These are phyloP conservation scores for Lysiphlebus fabarum DNA, from an alignment of 1,140 invertebrate species.

Conservation along the genomic window DNA sequence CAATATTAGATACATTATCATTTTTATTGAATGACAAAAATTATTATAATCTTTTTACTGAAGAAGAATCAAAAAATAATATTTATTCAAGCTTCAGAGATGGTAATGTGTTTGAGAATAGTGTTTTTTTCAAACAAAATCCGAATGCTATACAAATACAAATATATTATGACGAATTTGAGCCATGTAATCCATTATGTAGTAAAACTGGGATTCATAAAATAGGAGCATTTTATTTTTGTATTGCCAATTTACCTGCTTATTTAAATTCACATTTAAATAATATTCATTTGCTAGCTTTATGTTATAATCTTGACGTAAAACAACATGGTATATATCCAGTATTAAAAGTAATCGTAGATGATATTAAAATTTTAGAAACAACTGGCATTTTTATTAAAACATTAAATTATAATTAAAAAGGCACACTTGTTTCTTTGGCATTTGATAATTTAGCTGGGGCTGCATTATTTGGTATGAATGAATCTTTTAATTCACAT, in stretches of 20 bases:
- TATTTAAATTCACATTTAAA: constrained; percentile 27
- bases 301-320: constrained; percentile 26
- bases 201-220: constrained; percentile 26
- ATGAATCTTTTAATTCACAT: constrained; percentile 20
- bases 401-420: constrained; percentile 14
- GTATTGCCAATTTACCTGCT: constrained; percentile 23
- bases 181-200: constrained; percentile 20
- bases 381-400: constrained; percentile 16
- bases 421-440: constrained; percentile 24
- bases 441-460: constrained; percentile 30
- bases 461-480: constrained; percentile 21
- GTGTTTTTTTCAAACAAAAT: constrained; percentile 18
- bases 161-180: constrained; percentile 28
- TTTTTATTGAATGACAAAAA: constrained; percentile 8
- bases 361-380: constrained; percentile 30
- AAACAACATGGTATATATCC: constrained; percentile 24
- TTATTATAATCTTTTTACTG: neutral
- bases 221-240: constrained; percentile 29
- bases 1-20: constrained; percentile 24
- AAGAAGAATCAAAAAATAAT: constrained; percentile 4
- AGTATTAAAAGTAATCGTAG: constrained; percentile 27
- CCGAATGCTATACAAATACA: constrained; percentile 21
- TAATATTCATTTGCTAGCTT: constrained; percentile 29
- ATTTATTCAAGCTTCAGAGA: constrained; percentile 19
- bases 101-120: constrained; percentile 13